These are phyloP conservation scores for Symphodus melops DNA, from an alignment of 2,113 vertebrate genomes.

Conservation along the genomic window DNA sequence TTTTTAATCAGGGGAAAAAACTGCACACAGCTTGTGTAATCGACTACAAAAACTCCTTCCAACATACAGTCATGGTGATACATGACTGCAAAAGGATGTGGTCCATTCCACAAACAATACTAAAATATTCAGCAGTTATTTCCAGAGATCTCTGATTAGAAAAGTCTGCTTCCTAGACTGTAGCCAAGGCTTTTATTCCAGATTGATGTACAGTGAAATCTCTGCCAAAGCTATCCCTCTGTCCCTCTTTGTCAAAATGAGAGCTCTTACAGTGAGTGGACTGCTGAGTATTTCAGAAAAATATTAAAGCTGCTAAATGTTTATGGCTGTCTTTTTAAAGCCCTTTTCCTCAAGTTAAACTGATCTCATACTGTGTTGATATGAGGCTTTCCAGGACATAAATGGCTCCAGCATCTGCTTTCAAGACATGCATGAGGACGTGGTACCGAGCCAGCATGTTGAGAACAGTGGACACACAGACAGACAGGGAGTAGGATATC, in stretches of 20 bases:
- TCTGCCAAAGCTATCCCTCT: slow-evolving; percentile 8
- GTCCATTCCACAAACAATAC: slow-evolving; percentile 34
- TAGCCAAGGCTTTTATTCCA: slow-evolving; percentile 22
- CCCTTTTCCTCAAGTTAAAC: slow-evolving; percentile 40
- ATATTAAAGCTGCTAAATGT: slow-evolving; percentile 38
- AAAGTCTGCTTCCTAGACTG: slow-evolving; percentile 8
- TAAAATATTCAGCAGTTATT: slow-evolving; percentile 34
- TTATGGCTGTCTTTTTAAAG: slow-evolving; percentile 46
- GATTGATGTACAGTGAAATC: background rate
- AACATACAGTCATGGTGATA: slow-evolving; percentile 9
- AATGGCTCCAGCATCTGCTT: slow-evolving; percentile 66
- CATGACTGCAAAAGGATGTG: slow-evolving; percentile 23
- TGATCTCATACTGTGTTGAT: slow-evolving; percentile 39
- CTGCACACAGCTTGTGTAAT: slow-evolving; percentile 22
- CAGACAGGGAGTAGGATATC: slow-evolving; percentile 47
- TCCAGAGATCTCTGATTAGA: slow-evolving; percentile 36
- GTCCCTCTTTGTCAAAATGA: slow-evolving; percentile 15
- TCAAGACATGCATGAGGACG: slow-evolving; percentile 44
- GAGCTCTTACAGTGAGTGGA: slow-evolving; percentile 11
- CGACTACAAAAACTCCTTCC: slow-evolving; percentile 6
- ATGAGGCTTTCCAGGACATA: slow-evolving; percentile 37
- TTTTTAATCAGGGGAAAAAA: slow-evolving; percentile 16
- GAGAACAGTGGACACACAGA: slow-evolving; percentile 52
- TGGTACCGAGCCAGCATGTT: slow-evolving; percentile 44
- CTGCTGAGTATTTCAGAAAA: slow-evolving; percentile 17